Conservation (phyloP, 2,113 vertebrate species). For the Tinamus guttatus region DNA sequence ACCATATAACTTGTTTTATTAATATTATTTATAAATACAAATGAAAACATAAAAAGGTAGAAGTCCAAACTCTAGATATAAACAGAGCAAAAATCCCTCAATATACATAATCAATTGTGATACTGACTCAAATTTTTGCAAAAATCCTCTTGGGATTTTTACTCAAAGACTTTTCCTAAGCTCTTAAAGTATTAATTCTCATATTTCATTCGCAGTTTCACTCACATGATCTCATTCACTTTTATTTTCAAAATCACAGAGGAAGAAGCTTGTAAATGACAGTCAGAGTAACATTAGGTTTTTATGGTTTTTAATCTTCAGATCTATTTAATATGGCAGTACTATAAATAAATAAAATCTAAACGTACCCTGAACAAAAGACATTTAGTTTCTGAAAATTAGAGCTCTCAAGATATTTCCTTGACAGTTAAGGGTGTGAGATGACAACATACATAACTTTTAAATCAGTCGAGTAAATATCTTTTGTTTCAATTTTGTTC, state of each 20-base stretch:
- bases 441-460: neutral
- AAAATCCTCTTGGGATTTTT: neutral
- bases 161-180: neutral
- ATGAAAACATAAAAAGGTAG: neutral
- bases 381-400: neutral
- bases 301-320: neutral
- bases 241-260: neutral
- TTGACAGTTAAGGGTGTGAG: neutral
- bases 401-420: neutral
- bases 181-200: neutral
- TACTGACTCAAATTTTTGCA: neutral
- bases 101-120: neutral
- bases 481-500: neutral
- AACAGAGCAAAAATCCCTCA: neutral
- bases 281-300: neutral
- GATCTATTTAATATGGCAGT: neutral
- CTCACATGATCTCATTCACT: neutral
- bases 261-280: neutral
- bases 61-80: neutral
- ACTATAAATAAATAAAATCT: conserved; percentile 3
- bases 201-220: neutral
- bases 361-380: neutral
- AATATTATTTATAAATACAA: neutral
- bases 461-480: neutral
- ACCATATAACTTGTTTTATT: neutral